These are phyloP conservation scores for Caenorhabditis inopinata DNA, from an alignment of 1,140 invertebrate species.

Conservation along the genomic window DNA sequence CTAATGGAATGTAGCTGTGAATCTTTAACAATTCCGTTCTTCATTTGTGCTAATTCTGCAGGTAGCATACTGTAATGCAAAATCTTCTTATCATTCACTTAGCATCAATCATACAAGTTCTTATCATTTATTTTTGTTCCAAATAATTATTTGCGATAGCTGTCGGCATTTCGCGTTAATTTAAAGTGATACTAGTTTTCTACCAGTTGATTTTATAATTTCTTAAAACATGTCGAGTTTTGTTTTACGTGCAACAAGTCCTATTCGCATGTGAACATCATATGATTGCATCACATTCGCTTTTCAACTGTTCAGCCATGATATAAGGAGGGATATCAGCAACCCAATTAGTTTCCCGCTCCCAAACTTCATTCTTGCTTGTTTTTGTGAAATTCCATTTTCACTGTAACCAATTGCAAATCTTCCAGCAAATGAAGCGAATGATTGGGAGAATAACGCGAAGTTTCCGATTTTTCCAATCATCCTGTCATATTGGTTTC, in stretches of 20 bases:
- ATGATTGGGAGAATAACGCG: not conserved
- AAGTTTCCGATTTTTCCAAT: conserved; percentile 15
- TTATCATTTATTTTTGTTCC: not conserved
- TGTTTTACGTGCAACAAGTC: conserved; percentile 2
- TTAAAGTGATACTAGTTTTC: no score
- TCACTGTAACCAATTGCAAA: no score
- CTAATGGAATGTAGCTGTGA: no score
- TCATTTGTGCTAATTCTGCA: no score
- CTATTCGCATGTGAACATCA: conserved; percentile 6
- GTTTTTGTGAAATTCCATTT: not conserved
- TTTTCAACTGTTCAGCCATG: not conserved
- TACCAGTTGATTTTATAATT: no score
- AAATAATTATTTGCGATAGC: not conserved
- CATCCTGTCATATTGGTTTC: not conserved
- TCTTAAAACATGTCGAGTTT: not conserved
- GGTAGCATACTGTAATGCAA: not conserved
- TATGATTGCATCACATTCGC: conserved; percentile 24
- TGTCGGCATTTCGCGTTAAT: not conserved
- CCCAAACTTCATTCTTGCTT: not conserved
- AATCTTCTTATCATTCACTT: not conserved
- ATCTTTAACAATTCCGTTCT: no score
- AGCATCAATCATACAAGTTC: not conserved
- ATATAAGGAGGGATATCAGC: not conserved
- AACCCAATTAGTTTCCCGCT: not conserved
- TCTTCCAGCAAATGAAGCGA: no score